phyloP scores from a whole-genome alignment of 23 tunicate genomes.

The Oikopleura albicans region DNA sequence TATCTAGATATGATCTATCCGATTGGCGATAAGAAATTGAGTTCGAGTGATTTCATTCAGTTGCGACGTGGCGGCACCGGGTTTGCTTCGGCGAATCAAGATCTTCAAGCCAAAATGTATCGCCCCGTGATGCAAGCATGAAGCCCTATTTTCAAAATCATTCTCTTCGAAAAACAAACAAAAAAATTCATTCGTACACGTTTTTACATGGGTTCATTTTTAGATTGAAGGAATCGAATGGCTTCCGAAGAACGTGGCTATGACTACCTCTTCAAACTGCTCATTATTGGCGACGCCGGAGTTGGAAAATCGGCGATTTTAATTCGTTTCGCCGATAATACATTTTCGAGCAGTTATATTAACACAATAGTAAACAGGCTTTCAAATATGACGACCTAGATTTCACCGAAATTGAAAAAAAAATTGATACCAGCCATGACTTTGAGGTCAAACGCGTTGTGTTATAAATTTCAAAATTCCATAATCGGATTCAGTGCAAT shows the following conservation, averaged over 20 bases:
- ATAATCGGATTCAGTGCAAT: too few species aligned
- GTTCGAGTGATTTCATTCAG: slow-evolving; percentile 53
- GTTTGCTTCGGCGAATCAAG: slow-evolving; percentile 50
- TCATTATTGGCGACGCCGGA: not conserved
- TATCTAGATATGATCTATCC: slow-evolving; percentile 78
- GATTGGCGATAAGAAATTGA: slow-evolving; percentile 29
- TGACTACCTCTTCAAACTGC: not conserved
- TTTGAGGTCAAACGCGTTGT: too few species aligned
- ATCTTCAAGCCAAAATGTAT: slow-evolving; percentile 45
- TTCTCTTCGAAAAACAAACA: too few species aligned
- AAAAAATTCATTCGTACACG: too few species aligned
- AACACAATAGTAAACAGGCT: not conserved
- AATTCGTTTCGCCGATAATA: not conserved
- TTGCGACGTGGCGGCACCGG: slow-evolving; percentile 78
- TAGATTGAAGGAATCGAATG: not conserved
- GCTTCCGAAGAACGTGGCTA: not conserved
- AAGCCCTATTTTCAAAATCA: not conserved
- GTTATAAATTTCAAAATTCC: too few species aligned
- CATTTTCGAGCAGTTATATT: not conserved
- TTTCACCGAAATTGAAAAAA: too few species aligned
- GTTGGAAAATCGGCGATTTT: not conserved
- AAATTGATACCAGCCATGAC: too few species aligned
- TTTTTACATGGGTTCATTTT: too few species aligned
- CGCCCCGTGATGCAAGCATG: slow-evolving; percentile 33
- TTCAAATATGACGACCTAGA: too few species aligned